Evolutionary conservation across 2,888 invertebrate genomes (phyloP), one percentile per base, ranked within the genome.

Genomic region (Monochamus alternatus): DNA sequence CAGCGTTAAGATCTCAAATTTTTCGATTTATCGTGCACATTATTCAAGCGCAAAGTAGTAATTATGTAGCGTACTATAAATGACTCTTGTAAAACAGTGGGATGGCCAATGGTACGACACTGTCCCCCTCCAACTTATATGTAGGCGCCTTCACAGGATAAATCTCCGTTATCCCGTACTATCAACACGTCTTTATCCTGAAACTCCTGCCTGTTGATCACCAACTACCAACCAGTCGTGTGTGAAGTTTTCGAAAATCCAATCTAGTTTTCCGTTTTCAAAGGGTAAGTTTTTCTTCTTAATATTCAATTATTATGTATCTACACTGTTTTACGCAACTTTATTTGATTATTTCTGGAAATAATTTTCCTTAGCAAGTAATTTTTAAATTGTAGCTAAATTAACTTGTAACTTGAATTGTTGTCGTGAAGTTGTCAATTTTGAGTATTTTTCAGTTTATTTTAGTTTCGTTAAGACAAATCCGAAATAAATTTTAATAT

Each of bases 141-240:
- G 85, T 85, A 84, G 85, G 85, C 85, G 85, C 82, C 76, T 80
- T 78, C 80, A 69, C 79, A 81, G 84, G 84, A 85, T 85, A 85
- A 84, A 84, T 84, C 80, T 76, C 76, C 81, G 81, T 84, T 82
- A 83, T 82, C 81, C 82, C 80, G 78, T 73, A 78, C 81, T 72
- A 71, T 78, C 78, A 78, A 78, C 81, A 81, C 81, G 80, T 76
- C 77, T 75, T 80, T 78, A 80, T 82, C 80, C 80, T 80, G 80
- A 81, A 79, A 82, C 73, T 75, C 66, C 69, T 79, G 83, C 84
- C 83, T 84, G 84, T 84, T 84, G 84, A 83, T 81, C 81, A 72
- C 77, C 81, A 78, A 82, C 80, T 79, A 78, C 78, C 81, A 76
- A 80, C 80, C 80, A 78, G 79, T 77, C 75, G 69, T 69, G 69